These are phyloP conservation scores for Tiliqua scincoides DNA, from an alignment of 2,113 vertebrate species.

Conservation along the genomic window DNA sequence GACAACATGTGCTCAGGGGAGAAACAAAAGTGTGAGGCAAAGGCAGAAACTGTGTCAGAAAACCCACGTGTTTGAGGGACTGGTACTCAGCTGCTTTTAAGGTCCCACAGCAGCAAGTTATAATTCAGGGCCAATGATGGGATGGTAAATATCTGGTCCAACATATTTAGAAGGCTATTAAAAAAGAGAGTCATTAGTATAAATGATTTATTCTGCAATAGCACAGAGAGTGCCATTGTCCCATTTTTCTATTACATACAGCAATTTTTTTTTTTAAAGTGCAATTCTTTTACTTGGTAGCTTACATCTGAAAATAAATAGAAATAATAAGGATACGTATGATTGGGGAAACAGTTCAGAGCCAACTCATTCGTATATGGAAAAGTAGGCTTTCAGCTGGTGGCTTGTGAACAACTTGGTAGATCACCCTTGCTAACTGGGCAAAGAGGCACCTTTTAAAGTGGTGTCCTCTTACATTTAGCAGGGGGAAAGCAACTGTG, in stretches of 20 bases:
- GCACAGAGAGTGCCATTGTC: neutral
- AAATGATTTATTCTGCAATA: neutral
- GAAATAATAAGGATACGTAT: neutral
- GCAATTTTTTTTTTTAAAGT: neutral
- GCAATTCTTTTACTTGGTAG: neutral
- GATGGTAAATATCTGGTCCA: neutral
- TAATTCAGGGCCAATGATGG: neutral
- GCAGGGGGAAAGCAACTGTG: too few species aligned
- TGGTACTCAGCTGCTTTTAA: neutral
- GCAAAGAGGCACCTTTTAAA: too few species aligned
- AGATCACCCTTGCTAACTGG: too few species aligned
- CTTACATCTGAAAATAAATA: neutral
- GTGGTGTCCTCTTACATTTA: too few species aligned
- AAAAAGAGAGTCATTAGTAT: neutral
- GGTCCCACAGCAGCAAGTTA: neutral
- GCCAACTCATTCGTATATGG: too few species aligned
- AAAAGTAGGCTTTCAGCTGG: too few species aligned
- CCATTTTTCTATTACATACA: neutral
- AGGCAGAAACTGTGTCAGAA: rapidly evolving
- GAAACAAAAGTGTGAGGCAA: neutral
- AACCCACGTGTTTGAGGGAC: neutral
- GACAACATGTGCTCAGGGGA: constrained; percentile 1
- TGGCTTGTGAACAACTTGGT: too few species aligned
- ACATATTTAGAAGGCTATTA: neutral
- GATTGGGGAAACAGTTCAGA: too few species aligned